Base-by-base conservation (phyloP, 1,140 invertebrate genomes). In the Drosophila prosaltans region DNA sequence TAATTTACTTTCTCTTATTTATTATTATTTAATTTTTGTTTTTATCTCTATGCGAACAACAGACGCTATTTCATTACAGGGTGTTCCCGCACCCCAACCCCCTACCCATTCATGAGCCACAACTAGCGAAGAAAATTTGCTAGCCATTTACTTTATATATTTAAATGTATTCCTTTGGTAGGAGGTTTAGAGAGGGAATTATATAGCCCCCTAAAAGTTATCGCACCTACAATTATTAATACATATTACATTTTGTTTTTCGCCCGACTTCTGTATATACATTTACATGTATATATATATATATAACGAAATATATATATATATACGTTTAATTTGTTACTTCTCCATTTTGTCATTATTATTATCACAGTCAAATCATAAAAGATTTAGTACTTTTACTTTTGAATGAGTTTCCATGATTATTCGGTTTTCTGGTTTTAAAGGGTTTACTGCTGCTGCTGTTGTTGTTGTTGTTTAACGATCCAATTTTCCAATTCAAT, bases 301-400 rank as follows among this genome's bases (percentile, higher is more conserved):
- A 7, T 7, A 7, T 36, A 7, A 82, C 55, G 81, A 65, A 68
- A 88, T 89, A 81, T 67, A 78, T 89, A 78, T 84, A 84, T 89
- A 84, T 80, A 80, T 90, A 90, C 75, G 77, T 85, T 86, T 81
- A 67, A 78, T 81, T 75, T 90, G 74, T 85, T 86, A 78, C 43
- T 43, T 40, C 70, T 78, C 43, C 45, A 68, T 77, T 86, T 76
- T 90, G 75, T 91, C 83, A 91, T 84, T 91, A 80, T 89, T 88
- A 84, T 91, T 91, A 91, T 91, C 89, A 91, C 89, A 91, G 89
- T 91, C 89, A 91, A 91, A 91, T 91, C 89, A 91, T 91, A 91
- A 91, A 91, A 91, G 89, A 91, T 91, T 91, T 90, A 83, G 83
- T 90, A 91, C 82, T 88, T 90, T 90, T 90, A 85, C 78, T 89